These are phyloP conservation scores for Bombus breviceps DNA, from an alignment of 1,140 invertebrate species.

Conservation along the genomic window DNA sequence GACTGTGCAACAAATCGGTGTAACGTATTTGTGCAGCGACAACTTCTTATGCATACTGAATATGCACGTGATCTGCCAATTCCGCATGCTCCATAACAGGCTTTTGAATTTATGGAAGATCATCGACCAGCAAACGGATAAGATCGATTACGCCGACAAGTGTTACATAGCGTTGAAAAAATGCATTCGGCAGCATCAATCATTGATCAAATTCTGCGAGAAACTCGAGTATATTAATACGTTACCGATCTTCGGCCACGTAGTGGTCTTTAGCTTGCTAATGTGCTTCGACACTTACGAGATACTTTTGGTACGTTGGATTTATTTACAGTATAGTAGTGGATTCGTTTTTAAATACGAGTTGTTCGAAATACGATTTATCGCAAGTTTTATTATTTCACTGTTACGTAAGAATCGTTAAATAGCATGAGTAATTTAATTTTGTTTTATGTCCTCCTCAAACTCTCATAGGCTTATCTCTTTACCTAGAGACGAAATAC, in stretches of 20 bases:
- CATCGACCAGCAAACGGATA: neutral
- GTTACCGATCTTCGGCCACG: constrained; percentile 32
- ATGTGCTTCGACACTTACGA: constrained; percentile 54
- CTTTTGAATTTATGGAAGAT: constrained; percentile 21
- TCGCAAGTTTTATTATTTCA: too few relatives aligned
- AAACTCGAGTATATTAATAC: constrained; percentile 50
- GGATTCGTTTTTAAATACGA: neutral
- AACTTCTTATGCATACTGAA: constrained; percentile 58
- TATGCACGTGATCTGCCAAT: constrained; percentile 55
- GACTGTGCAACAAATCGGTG: constrained; percentile 33
- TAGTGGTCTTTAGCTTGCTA: constrained; percentile 41
- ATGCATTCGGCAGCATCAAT: constrained; percentile 51
- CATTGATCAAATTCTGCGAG: constrained; percentile 43
- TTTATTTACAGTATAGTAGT: too few relatives aligned
- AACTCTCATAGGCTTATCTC: too few relatives aligned
- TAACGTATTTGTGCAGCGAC: constrained; percentile 61
- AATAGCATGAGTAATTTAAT: too few relatives aligned
- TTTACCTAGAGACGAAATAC: too few relatives aligned
- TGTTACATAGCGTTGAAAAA: neutral
- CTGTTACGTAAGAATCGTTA: too few relatives aligned
- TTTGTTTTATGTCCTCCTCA: too few relatives aligned
- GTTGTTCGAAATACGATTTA: too few relatives aligned
- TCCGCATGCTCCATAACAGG: constrained; percentile 59
- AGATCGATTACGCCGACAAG: neutral
- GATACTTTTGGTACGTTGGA: constrained; percentile 20